Evolutionary conservation across 2,113 vertebrate genomes (phyloP), one percentile per base, ranked within the genome.

Genomic region (Nicator chloris): DNA sequence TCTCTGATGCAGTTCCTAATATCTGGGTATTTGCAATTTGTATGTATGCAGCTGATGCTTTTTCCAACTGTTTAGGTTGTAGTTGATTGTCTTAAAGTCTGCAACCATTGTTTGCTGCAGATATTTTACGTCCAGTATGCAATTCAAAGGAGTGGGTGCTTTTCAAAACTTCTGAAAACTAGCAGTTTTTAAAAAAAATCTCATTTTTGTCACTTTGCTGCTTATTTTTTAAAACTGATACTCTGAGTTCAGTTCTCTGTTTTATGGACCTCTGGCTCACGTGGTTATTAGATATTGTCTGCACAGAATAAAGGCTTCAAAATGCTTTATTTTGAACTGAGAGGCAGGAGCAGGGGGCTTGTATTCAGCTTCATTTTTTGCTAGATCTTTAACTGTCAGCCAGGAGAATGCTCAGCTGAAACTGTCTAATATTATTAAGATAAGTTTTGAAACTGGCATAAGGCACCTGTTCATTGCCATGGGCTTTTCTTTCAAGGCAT

Each of bases 401-500:
- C 22, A 35, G 27, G 42, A 71, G 17, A 92, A 57, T 42, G 30
- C 44, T 85, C 27, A 42, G 28, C 30, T 76, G 40, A 57, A 64
- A 30, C 7, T 17, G 39, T 86, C 26, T 63, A 22, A n/a, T 75
- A 8, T 49, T 68, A 61, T 18, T 33, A 45, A 26, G 35, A 6
- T 57, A 21, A 53, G 26, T 51, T 91, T 85, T 40, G 70, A 81
- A 72, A 11, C 13, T 82, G 31, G 10, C 24, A 5, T 65, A 66
- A 95, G 42, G 13, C n/a, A 1, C 50, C 47, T 88, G 42, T 23
- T 95, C 28, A 78, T 64, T 90, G 39, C 70, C 35, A 4, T 56
- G 92, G 57, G 35, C 31, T 83, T 75, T 90, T 86, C 71, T 87
- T 95, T 96, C 39, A 94, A 99, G 99, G 99, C 99, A 56, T 99